Base-by-base conservation (phyloP, 2,888 invertebrate genomes). In the Halocaridina rubra region DNA sequence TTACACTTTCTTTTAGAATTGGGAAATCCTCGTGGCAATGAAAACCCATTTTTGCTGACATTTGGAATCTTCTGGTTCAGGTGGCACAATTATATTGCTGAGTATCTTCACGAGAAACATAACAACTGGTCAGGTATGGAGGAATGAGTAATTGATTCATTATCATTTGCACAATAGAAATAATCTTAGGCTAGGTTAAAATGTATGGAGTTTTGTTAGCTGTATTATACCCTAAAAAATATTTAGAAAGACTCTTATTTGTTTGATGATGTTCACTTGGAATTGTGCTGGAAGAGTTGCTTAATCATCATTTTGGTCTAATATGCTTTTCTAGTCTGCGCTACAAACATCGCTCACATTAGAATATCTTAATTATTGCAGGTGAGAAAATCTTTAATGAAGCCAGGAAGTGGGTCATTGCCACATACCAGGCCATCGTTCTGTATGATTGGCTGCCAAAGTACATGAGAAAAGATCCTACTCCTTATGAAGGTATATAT, bases 341-440 rank as follows among this genome's bases (percentile, higher is more conserved):
- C n/a, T n/a, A n/a, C n/a, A n/a, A n/a, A n/a, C n/a, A n/a, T n/a
- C n/a, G n/a, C n/a, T n/a, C n/a, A n/a, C n/a, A n/a, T n/a, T n/a
- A n/a, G n/a, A n/a, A n/a, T n/a, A n/a, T n/a, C n/a, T n/a, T n/a
- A n/a, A n/a, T n/a, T n/a, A n/a, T 24, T 71, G 8, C 78, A 88
- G 88, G 91, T 59, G 93, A 93, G 75, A 90, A 91, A 88, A 89
- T 93, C 75, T 93, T 91, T 89, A 92, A 93, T 88, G 93, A 93
- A 90, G 93, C 93, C 13, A 90, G 93, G 88, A 93, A 93, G 90
- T 93, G 92, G 93, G 92, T 92, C 1, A 92, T 93, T 88, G 93
- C 92, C 16, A 92, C 92, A 1, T 92, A 93, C 85, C 93, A 93
- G 88, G 90, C 91, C 81, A 91, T 93, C 29, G 91, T 92, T 2